Conservation (phyloP, 2,797 vertebrate species). For the Jordanella pulchra region DNA sequence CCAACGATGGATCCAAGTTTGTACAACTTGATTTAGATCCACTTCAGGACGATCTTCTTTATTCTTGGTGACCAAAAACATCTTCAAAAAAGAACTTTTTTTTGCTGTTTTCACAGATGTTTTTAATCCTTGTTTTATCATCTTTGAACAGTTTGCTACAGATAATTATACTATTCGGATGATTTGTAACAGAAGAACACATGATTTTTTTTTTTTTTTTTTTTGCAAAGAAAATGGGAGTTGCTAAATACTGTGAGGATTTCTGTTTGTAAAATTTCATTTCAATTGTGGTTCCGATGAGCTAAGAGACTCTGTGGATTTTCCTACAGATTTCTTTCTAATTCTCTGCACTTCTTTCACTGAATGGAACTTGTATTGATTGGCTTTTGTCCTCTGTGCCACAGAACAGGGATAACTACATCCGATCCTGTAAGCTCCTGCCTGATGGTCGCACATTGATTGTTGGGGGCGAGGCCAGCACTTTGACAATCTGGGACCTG, state of each 20-base stretch:
- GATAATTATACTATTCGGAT: not conserved
- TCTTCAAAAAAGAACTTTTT: not conserved
- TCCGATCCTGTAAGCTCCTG: constrained; percentile 84
- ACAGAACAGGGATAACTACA: constrained; percentile 85
- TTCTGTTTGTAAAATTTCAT: not conserved
- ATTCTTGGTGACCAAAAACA: no score
- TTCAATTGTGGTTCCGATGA: constrained; percentile 1
- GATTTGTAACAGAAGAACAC: not conserved
- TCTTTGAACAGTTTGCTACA: not conserved
- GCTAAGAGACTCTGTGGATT: constrained; percentile 25
- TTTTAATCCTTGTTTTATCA: not conserved
- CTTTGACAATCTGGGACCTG: constrained; percentile 95
- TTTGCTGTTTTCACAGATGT: not conserved
- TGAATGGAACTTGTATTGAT: constrained; percentile 63
- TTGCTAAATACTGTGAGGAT: not conserved
- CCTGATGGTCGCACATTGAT: constrained; percentile 83
- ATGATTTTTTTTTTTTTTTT: no score
- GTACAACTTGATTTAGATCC: no score
- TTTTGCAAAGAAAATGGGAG: not conserved
- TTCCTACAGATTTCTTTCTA: constrained; percentile 40
- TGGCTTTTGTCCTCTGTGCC: constrained; percentile 59
- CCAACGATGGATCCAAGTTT: not conserved
- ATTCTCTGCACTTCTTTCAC: constrained; percentile 41
- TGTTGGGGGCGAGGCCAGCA: constrained; percentile 86
- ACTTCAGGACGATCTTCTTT: no score